These are phyloP conservation scores for Mylabris phalerata DNA, from an alignment of 1,140 invertebrate genomes.

Conservation along the genomic window DNA sequence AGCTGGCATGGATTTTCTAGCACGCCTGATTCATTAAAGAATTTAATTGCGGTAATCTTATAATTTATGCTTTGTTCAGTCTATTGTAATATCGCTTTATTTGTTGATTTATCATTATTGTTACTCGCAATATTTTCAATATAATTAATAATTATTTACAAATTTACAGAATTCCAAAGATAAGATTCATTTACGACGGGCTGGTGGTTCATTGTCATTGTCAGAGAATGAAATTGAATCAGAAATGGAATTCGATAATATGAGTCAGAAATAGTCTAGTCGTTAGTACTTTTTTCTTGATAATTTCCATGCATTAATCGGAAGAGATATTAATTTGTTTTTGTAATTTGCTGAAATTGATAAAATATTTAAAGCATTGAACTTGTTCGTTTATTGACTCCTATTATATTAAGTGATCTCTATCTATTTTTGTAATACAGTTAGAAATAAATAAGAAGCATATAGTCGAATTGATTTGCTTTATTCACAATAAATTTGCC, in stretches of 20 bases:
- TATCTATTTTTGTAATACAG: no score
- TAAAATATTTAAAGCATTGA: no score
- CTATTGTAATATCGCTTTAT: constrained; percentile 3
- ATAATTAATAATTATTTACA: constrained; percentile 3
- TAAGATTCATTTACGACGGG: constrained; percentile 50
- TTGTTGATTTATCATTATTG: not conserved
- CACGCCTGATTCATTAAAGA: constrained; percentile 8
- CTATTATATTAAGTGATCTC: no score
- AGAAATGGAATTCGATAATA: constrained; percentile 28
- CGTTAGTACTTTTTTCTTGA: no score
- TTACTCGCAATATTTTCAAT: not conserved
- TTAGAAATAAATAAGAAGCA: no score
- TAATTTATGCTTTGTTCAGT: constrained; percentile 13
- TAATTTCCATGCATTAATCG: no score
- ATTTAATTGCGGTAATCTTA: constrained; percentile 11
- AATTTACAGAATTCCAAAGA: constrained; percentile 26
- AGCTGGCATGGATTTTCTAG: constrained; percentile 39
- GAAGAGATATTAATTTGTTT: no score
- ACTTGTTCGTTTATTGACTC: no score
- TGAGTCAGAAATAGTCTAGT: no score
- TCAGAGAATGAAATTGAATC: constrained; percentile 71
- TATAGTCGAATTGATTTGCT: no score
- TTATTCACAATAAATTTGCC: no score
- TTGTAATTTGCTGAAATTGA: no score
- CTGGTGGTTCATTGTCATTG: constrained; percentile 65